These are phyloP conservation scores for Cyanoderma ruficeps DNA, from an alignment of 2,113 vertebrate genomes.

Conservation along the genomic window DNA sequence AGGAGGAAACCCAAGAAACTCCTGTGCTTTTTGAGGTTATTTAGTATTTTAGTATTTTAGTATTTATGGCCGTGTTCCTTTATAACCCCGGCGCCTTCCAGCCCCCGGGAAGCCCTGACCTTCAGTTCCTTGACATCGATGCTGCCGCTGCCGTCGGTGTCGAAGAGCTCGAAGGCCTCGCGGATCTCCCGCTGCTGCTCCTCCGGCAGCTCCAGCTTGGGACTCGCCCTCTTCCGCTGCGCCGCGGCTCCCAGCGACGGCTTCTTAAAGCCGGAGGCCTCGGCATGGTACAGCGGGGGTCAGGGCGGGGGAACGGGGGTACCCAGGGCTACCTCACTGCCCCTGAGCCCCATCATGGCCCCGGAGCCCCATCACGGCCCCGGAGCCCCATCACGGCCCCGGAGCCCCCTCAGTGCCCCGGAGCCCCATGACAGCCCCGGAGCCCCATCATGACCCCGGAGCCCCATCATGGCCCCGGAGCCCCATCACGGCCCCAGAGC, in stretches of 20 bases:
- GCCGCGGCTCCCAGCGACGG: slow-evolving; percentile 71
- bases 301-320: fast-evolving
- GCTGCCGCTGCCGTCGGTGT: slow-evolving; percentile 84
- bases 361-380: neutral
- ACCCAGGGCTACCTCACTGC: neutral
- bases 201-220: slow-evolving; percentile 87
- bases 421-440: no score
- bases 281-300: neutral
- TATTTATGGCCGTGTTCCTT: neutral
- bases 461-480: no score
- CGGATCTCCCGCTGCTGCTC: slow-evolving; percentile 89
- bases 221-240: slow-evolving; percentile 78
- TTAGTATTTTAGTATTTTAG: neutral
- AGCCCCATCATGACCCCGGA: no score
- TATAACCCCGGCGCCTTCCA: fast-evolving
- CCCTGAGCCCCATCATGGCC: no score
- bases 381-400: fast-evolving
- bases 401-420: neutral
- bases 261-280: slow-evolving; percentile 84
- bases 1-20: neutral
- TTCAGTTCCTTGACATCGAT: slow-evolving; percentile 92
- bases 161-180: slow-evolving; percentile 93
- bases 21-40: neutral
- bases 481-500: no score
- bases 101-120: slow-evolving; percentile 24